Evolutionary conservation across 2,797 vertebrate genomes (phyloP).

Genomic region (Danio choprae): DNA sequence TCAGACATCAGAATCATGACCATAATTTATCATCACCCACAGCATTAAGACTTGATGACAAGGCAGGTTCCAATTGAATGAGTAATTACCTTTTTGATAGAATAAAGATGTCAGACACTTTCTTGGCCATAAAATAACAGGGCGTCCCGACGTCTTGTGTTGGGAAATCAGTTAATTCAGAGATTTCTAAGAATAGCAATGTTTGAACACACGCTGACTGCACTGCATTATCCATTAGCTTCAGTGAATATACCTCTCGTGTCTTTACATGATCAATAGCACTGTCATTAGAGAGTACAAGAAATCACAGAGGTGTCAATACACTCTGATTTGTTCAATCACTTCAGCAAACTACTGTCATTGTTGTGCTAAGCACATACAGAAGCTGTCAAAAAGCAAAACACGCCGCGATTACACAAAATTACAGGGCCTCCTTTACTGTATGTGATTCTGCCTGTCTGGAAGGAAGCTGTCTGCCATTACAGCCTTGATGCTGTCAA

Average conservation of each 20-base stretch:
- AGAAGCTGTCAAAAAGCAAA: neutral
- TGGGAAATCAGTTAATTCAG: conserved; percentile 6
- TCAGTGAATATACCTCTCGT: conserved; percentile 1
- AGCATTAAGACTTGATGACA: neutral
- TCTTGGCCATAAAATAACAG: neutral
- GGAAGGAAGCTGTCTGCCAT: conserved; percentile 8
- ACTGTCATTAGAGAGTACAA: conserved; percentile 1
- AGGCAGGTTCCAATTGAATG: neutral
- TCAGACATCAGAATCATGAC: neutral
- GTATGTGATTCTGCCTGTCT: neutral
- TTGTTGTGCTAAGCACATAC: neutral
- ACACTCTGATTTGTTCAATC: conserved; percentile 19
- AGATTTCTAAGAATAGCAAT: neutral
- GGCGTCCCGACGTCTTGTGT: neutral
- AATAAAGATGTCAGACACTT: neutral
- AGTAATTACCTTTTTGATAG: neutral
- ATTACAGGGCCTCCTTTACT: neutral
- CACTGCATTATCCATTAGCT: conserved; percentile 7
- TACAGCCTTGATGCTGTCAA: conserved; percentile 18
- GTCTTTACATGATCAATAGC: conserved; percentile 23
- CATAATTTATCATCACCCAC: neutral
- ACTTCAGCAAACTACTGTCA: neutral
- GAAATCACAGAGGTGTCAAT: conserved; percentile 6
- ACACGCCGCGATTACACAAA: neutral
- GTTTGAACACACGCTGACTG: neutral